These are phyloP conservation scores for Cataglyphis cursor DNA, from an alignment of 2,888 invertebrate species.

Conservation along the genomic window DNA sequence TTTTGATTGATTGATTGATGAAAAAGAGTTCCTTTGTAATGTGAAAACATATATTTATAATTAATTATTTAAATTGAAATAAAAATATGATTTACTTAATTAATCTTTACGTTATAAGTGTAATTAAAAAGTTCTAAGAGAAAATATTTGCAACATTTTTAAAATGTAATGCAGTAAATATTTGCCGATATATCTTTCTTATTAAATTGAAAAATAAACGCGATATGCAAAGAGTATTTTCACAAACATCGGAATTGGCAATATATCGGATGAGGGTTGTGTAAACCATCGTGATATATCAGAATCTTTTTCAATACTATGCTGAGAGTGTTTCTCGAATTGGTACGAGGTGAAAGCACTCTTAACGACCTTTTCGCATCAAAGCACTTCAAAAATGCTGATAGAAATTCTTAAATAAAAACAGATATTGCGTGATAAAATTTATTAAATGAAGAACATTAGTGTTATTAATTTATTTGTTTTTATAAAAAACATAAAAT, in stretches of 20 bases:
- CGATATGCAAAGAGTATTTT: conserved; percentile 5
- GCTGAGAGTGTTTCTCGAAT: neutral
- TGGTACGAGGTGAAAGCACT: neutral
- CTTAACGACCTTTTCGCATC: neutral
- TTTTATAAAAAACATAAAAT: neutral
- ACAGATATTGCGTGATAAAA: neutral
- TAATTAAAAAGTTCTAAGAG: neutral
- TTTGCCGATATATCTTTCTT: neutral
- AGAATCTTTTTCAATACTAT: conserved; percentile 10
- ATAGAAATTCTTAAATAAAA: neutral
- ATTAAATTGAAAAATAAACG: conserved; percentile 25
- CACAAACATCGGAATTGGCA: conserved; percentile 8
- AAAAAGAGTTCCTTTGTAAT: neutral
- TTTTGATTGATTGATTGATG: conserved; percentile 8
- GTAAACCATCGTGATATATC: conserved; percentile 12
- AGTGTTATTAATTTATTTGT: neutral
- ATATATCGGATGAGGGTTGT: neutral
- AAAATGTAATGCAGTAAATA: neutral
- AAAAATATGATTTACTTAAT: neutral
- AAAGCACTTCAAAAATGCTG: neutral
- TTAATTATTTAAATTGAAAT: neutral
- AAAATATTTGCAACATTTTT: conserved; percentile 2
- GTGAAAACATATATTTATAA: neutral
- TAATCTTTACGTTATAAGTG: neutral
- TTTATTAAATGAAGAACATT: neutral